A percentile compares a stretch with the other conserved stretches of the same genome.
Evolutionary conservation across 2,113 vertebrate genomes (phyloP).

Genomic region (Ailurus styani): DNA sequence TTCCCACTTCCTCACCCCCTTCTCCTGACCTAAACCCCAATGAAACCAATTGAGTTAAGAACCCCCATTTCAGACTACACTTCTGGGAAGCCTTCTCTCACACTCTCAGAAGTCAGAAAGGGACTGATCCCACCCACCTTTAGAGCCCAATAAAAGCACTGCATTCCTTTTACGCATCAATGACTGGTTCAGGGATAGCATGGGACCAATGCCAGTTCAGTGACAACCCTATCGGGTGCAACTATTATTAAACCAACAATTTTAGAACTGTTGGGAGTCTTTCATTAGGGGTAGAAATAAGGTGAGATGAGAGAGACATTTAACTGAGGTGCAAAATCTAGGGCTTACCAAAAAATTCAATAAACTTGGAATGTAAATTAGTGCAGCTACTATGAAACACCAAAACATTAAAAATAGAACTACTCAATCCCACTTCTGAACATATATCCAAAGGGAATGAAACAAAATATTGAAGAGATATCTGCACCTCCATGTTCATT

Average conservation of each 20-base stretch:
- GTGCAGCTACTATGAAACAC: neutral
- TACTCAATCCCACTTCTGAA: neutral
- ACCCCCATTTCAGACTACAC: neutral
- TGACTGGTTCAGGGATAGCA: neutral
- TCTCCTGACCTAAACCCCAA: neutral
- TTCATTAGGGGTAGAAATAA: neutral
- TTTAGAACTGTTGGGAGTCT: neutral
- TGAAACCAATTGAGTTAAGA: neutral
- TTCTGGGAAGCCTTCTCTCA: neutral
- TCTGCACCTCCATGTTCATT: neutral
- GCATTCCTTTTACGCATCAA: neutral
- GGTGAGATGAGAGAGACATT: neutral
- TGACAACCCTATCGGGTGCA: neutral
- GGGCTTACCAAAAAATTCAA: neutral
- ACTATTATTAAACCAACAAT: neutral
- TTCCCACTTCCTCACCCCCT: neutral
- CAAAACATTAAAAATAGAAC: neutral
- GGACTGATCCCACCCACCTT: neutral
- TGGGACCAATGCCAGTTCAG: rapidly evolving
- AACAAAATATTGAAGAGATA: neutral
- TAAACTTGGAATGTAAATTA: neutral
- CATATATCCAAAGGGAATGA: neutral
- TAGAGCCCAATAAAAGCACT: neutral
- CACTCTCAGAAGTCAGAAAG: neutral
- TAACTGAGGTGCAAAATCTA: neutral